Evolutionary conservation across 2,113 vertebrate species (phyloP), one percentile per base, ranked within the genome.

Genomic region (Strix uralensis): DNA sequence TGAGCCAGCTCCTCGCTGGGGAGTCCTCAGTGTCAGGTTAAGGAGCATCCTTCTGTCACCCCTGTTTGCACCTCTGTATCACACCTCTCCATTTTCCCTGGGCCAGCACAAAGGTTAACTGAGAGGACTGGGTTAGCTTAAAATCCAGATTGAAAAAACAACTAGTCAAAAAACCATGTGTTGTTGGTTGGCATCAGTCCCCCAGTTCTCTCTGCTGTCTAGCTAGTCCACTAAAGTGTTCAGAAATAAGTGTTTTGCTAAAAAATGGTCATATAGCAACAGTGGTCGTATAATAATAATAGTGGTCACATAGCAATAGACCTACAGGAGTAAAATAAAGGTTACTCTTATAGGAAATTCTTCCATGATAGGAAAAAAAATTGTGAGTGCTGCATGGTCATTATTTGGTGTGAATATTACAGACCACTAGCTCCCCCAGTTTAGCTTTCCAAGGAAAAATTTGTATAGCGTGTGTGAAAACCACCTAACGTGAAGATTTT

Each of bases 21-120:
- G 18, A 73, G 32, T 21, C 32, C 61, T 15, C 52, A 23, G 16
- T 36, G 47, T 25, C 0, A 0, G 11, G 11, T 18, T 73, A 57
- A 90, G 34, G 22, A 23, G 6, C 36, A 54, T 44, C 13, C 78
- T 2, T 54, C 38, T 51, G 29, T 69, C 58, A 74, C 42, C 46
- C 73, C 55, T 85, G 2, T 73, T 61, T 79, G 62, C 22, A 61
- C 29, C 20, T 72, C 52, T 82, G 11, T 78, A 36, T 42, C 59
- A 59, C 22, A 19, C 11, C 55, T 51, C 4, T 12, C 57, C 46
- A 19, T 59, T 86, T 83, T 59, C 25, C 20, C 54, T 40, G 22
- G 21, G 52, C 19, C 42, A 73, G n/a, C 12, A 30, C 36, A 36
- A 78, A 36, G 10, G 20, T 84, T 89, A 81, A 44, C 22, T 29